Percentiles rank a stretch among this genome's conserved stretches.
phyloP scores from a whole-genome alignment of 1,140 invertebrate species.

The Atta texana region DNA sequence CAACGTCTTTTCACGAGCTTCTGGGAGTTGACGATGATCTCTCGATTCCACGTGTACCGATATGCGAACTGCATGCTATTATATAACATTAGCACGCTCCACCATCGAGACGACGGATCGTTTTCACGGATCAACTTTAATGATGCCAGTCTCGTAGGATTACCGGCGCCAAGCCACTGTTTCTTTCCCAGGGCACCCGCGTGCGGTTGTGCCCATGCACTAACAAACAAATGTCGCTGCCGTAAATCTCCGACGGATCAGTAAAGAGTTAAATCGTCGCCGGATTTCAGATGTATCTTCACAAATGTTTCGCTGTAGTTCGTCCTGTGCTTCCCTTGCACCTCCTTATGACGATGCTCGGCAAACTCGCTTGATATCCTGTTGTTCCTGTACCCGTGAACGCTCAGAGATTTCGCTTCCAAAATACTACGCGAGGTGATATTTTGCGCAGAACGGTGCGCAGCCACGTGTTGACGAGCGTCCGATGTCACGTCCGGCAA shows the following conservation, averaged over 20 bases:
- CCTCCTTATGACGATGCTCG: too few species aligned
- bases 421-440: neutral
- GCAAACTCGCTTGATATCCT: neutral
- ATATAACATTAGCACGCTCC: conserved; percentile 86
- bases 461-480: conserved; percentile 5
- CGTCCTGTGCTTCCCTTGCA: neutral
- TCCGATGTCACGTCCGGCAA: neutral
- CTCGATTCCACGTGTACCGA: conserved; percentile 95
- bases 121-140: conserved; percentile 77
- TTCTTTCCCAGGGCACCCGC: neutral
- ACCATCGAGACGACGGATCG: conserved; percentile 83
- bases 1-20: conserved; percentile 95
- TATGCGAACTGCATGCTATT: conserved; percentile 91
- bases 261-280: neutral
- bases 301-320: conserved; percentile 28
- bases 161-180: conserved; percentile 16
- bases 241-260: neutral
- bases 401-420: too few species aligned
- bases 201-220: conserved; percentile 22
- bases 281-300: neutral
- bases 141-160: conserved; percentile 80
- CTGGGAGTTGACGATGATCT: conserved; percentile 95
- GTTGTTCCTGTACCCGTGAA: neutral
- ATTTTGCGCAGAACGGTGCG: too few species aligned
- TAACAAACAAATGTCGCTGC: neutral